These are phyloP conservation scores for Cervus canadensis DNA, from an alignment of 2,113 vertebrate genomes.

Conservation along the genomic window DNA sequence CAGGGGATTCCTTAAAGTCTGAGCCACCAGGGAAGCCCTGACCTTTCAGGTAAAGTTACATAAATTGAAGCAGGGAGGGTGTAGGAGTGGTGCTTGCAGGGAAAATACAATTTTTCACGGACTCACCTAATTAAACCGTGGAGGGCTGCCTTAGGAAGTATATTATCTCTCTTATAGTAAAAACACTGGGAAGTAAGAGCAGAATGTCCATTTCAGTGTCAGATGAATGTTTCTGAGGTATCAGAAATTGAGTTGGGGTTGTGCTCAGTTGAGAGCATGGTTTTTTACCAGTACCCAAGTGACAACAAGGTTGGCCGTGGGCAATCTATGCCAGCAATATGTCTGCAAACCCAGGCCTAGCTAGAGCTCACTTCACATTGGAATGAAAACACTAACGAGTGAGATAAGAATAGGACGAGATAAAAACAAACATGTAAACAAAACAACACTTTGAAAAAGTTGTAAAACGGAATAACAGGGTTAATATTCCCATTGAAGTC, in stretches of 20 bases:
- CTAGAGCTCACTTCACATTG: background rate
- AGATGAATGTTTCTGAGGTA: background rate
- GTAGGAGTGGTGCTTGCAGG: background rate
- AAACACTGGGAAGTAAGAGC: background rate
- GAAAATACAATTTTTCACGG: background rate
- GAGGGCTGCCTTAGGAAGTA: background rate
- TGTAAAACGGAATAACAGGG: background rate
- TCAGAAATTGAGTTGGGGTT: background rate
- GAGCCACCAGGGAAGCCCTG: background rate
- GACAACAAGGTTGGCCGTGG: background rate
- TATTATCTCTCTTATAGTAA: background rate
- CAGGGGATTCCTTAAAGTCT: background rate
- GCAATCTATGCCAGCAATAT: background rate
- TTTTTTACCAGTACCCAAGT: background rate
- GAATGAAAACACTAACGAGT: background rate
- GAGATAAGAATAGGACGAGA: background rate
- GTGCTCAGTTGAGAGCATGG: background rate
- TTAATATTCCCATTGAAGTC: background rate
- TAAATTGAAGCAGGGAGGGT: background rate
- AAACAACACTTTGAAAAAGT: background rate
- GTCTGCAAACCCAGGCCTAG: background rate
- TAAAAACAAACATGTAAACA: background rate
- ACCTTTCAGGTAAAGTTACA: background rate
- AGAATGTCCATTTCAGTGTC: background rate
- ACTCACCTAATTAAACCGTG: background rate